Evolutionary conservation across 2,888 invertebrate genomes (phyloP), one percentile per base, ranked within the genome.

Genomic region (Andrena haemorrhoa): DNA sequence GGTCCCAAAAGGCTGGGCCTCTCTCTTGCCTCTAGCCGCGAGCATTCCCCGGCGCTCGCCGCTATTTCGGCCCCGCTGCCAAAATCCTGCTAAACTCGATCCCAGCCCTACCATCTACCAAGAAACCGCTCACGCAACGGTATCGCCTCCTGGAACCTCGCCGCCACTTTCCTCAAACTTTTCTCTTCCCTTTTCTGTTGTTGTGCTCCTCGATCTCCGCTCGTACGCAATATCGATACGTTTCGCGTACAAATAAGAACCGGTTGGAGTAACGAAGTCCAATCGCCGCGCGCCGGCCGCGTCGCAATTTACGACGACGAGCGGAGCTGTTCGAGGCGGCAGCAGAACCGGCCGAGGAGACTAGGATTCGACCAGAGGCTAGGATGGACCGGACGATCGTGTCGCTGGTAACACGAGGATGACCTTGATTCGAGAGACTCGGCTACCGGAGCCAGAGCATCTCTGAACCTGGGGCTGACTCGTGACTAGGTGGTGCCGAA

Each of bases 21-120:
- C 79, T 84, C 72, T 70, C 82, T 83, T 79, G 80, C 87, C 78
- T 88, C 88, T 86, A 88, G 88, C 88, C 88, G 86, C 86, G 85
- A 88, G 88, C 88, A 88, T 88, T 88, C 88, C 82, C 86, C 82
- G 77, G 53, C 74, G 84, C 87, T 88, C 82, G 75, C 49, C 74
- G 84, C 87, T 88, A 84, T 87, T 88, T 86, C 84, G 76, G 63
- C 84, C 74, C 77, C 80, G 73, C 76, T 82, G 78, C 85, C 81
- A 70, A 85, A 85, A 87, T 87, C 83, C 77, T 85, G 86, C 83
- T 76, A 86, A 87, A 87, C 86, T 80, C 85, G 86, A 82, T 87
- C 72, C 23, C 65, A 20, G 26, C 66, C 51, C 16, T 1, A 1
- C 35, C 35, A 16, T 26, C 79, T 61, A 49, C 68, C 66, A n/a